Evolutionary conservation across 2,888 invertebrate species (phyloP).

Genomic region (Plutella xylostella): DNA sequence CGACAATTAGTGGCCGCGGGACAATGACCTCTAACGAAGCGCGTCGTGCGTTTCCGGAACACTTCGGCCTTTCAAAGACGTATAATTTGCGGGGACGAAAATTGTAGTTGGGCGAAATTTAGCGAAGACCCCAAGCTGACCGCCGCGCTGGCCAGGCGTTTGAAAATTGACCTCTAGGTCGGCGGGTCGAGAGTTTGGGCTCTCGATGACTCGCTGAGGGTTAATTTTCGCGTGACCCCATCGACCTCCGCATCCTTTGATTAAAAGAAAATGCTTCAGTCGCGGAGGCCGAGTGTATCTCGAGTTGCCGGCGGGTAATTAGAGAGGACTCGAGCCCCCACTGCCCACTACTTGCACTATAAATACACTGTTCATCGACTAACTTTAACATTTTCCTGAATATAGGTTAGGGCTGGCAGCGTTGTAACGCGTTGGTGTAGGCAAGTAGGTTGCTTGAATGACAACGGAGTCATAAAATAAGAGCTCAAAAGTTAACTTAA

Average conservation of each 20-base stretch:
- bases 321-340: constrained; percentile 3
- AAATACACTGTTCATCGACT: too few relatives aligned
- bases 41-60: constrained; percentile 57
- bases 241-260: constrained; percentile 10
- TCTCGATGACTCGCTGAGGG: constrained; percentile 32
- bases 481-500: too few relatives aligned
- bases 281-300: background rate
- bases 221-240: constrained; percentile 34
- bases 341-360: background rate
- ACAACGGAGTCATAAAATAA: too few relatives aligned
- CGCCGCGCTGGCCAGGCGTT: constrained; percentile 26
- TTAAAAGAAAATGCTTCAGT: constrained; percentile 9
- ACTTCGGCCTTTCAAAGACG: constrained; percentile 56
- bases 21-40: constrained; percentile 66
- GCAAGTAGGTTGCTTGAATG: too few relatives aligned
- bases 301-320: constrained; percentile 5
- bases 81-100: constrained; percentile 61
- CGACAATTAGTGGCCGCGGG: constrained; percentile 44
- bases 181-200: constrained; percentile 22
- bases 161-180: constrained; percentile 46
- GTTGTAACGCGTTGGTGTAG: too few relatives aligned
- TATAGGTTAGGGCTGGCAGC: too few relatives aligned
- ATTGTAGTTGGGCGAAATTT: constrained; percentile 49
- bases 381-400: too few relatives aligned
- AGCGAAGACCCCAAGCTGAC: constrained; percentile 24